Evolutionary conservation across 1,140 invertebrate species (phyloP).

Genomic region (Brachystomella parvula): DNA sequence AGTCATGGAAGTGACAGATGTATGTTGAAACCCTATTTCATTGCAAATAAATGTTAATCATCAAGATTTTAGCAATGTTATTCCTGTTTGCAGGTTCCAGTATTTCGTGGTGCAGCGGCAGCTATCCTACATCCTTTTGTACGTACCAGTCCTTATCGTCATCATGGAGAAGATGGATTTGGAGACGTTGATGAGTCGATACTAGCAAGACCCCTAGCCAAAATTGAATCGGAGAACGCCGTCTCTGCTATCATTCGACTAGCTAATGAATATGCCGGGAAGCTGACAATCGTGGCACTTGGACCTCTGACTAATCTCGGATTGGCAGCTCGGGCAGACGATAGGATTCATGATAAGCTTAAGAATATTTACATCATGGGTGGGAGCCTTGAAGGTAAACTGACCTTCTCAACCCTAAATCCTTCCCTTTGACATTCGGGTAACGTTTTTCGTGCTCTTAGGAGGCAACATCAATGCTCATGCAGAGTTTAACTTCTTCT

Average conservation of each 20-base stretch:
- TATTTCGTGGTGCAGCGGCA: constrained; percentile 52
- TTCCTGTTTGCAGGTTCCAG: constrained; percentile 63
- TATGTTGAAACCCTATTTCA: too few relatives aligned
- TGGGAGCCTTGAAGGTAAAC: constrained; percentile 6
- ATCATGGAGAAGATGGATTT: constrained; percentile 28
- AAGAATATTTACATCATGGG: constrained; percentile 14
- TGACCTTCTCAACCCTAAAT: background rate
- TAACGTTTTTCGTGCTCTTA: background rate
- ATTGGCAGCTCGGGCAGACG: constrained; percentile 1
- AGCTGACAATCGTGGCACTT: constrained; percentile 13
- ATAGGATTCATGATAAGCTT: background rate
- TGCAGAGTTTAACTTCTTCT: constrained; percentile 17
- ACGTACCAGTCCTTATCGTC: background rate
- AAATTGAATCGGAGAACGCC: constrained; percentile 29
- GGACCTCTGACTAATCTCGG: constrained; percentile 20
- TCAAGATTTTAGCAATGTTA: too few relatives aligned
- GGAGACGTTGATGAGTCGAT: constrained; percentile 39
- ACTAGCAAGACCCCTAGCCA: background rate
- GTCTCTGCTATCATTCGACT: constrained; percentile 30
- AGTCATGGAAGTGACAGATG: constrained; percentile 46
- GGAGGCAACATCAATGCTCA: background rate
- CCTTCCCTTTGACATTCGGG: background rate
- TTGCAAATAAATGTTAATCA: too few relatives aligned
- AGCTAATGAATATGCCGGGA: constrained; percentile 3
- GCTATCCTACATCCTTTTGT: too few relatives aligned